phyloP scores from a whole-genome alignment of 2,797 vertebrate genomes.

The Calcarius lapponicus region DNA sequence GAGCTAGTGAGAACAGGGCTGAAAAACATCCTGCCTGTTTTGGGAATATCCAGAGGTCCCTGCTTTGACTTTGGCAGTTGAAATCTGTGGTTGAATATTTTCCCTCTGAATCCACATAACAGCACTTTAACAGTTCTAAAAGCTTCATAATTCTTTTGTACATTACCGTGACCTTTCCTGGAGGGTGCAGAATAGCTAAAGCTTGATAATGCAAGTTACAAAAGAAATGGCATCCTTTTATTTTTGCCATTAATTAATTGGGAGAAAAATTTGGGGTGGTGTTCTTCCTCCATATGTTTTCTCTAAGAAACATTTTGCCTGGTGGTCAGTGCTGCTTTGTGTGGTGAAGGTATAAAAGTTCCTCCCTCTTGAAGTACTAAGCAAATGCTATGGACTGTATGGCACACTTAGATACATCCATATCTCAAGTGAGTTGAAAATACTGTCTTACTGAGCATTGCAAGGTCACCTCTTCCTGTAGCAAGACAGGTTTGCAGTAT shows the following conservation, averaged over 20 bases:
- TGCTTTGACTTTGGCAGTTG: not conserved
- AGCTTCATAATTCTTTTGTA: not conserved
- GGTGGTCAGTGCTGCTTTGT: not conserved
- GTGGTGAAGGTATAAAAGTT: not conserved
- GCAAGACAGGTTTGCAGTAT: not conserved
- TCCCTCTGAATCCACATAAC: not conserved
- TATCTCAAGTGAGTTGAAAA: not conserved
- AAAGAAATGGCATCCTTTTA: not conserved
- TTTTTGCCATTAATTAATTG: not conserved
- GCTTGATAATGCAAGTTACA: not conserved
- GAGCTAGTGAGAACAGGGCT: not conserved
- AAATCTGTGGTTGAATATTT: slow-evolving; percentile 37
- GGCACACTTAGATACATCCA: not conserved
- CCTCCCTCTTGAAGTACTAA: not conserved
- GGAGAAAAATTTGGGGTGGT: not conserved
- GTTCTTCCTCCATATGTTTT: not conserved
- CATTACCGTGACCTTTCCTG: not conserved
- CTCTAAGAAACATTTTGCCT: not conserved
- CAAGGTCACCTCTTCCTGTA: not conserved
- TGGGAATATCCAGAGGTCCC: not conserved
- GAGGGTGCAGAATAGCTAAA: not conserved
- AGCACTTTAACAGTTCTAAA: not conserved
- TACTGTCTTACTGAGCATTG: not conserved
- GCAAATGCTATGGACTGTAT: not conserved
- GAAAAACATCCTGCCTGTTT: not conserved